phyloP scores from a whole-genome alignment of 2,113 vertebrate genomes.

The Azemiops feae region DNA sequence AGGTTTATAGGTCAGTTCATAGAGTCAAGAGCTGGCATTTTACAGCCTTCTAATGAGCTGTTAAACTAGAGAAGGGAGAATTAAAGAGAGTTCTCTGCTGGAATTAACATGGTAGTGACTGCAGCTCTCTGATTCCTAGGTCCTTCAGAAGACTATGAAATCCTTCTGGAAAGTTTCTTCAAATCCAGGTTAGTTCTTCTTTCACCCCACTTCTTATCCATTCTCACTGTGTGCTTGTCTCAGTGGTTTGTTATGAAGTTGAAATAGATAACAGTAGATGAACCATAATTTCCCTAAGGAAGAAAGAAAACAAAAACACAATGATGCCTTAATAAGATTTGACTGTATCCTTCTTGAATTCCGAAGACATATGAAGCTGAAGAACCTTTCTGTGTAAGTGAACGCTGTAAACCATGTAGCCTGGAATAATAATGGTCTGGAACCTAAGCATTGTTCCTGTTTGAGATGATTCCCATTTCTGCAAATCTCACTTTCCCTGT shows the following conservation, averaged over 20 bases:
- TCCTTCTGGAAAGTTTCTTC: constrained; percentile 78
- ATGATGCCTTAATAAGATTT: background rate
- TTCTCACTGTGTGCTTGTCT: constrained; percentile 33
- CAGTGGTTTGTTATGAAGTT: constrained; percentile 3
- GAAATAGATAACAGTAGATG: background rate
- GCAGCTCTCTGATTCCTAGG: constrained; percentile 78
- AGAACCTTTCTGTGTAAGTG: background rate
- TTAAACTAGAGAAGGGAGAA: constrained; percentile 69
- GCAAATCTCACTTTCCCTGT: background rate
- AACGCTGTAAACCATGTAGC: background rate
- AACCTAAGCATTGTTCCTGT: background rate
- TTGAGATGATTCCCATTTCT: background rate
- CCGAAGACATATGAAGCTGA: background rate
- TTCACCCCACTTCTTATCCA: background rate
- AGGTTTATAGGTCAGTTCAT: constrained; percentile 69
- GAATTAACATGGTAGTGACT: constrained; percentile 69
- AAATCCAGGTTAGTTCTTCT: constrained; percentile 77
- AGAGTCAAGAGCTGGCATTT: constrained; percentile 62
- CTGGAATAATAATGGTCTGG: background rate
- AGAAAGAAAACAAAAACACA: background rate
- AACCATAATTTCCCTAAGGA: background rate
- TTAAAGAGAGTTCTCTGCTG: constrained; percentile 61
- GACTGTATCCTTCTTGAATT: background rate
- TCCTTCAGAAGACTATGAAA: constrained; percentile 79
- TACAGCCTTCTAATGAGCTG: constrained; percentile 68